phyloP scores from a whole-genome alignment of 2,113 vertebrate species.

The Suncus etruscus region DNA sequence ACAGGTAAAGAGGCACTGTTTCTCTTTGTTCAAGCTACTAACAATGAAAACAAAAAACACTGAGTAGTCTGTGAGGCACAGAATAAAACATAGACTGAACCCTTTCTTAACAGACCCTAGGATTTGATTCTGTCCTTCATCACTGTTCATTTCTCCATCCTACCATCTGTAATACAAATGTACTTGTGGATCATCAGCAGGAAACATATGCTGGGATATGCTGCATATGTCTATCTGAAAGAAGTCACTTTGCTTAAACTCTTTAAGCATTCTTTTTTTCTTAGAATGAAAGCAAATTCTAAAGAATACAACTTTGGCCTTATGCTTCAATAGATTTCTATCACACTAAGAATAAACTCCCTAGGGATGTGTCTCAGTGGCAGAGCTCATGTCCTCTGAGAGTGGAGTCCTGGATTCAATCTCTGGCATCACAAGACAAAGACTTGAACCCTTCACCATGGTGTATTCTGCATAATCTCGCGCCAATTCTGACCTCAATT shows the following conservation, averaged over 20 bases:
- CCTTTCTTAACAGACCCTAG: neutral
- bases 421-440: neutral
- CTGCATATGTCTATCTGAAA: neutral
- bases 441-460: neutral
- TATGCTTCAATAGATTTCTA: neutral
- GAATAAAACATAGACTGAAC: neutral
- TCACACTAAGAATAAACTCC: neutral
- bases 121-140: neutral
- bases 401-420: no score
- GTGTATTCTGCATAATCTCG: neutral
- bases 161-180: neutral
- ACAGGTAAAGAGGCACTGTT: no score
- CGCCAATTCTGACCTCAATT: neutral
- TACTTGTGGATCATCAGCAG: neutral
- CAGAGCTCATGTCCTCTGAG: no score
- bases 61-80: no score
- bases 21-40: no score
- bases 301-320: neutral
- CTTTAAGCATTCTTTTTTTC: neutral
- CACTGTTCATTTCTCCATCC: neutral
- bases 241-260: neutral
- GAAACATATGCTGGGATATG: neutral
- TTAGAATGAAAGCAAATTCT: slow-evolving; percentile 7
- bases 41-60: no score
- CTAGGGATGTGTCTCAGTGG: no score